A percentile compares a stretch with the other conserved stretches of the same genome.
phyloP scores from a whole-genome alignment of 1,140 invertebrate genomes.

The Calliopsis andreniformis region DNA sequence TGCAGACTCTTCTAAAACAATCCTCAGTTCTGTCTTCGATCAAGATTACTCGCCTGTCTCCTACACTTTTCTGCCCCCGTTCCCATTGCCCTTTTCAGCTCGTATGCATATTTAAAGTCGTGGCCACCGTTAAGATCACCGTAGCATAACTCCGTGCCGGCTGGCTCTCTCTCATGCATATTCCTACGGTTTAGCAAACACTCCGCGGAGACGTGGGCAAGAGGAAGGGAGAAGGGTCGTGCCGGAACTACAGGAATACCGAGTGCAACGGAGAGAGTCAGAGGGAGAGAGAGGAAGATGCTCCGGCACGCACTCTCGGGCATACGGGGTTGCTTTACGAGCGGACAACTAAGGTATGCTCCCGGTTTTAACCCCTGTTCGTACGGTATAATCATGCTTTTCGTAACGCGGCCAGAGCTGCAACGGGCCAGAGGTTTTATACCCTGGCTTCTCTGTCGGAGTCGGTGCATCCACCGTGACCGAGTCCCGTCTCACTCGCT shows the following conservation, averaged over 20 bases:
- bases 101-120: constrained; percentile 70
- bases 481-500: constrained; percentile 60
- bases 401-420: constrained; percentile 69
- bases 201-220: constrained; percentile 45
- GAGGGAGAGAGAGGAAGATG: constrained; percentile 62
- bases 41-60: neutral
- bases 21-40: no score
- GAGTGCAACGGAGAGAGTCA: constrained; percentile 42
- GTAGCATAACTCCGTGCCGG: constrained; percentile 71
- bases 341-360: constrained; percentile 81
- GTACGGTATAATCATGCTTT: constrained; percentile 59
- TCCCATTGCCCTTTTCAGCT: constrained; percentile 40
- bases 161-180: constrained; percentile 77
- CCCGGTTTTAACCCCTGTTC: constrained; percentile 64
- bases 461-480: constrained; percentile 70
- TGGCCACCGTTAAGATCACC: constrained; percentile 75
- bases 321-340: constrained; percentile 81
- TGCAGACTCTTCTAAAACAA: no score
- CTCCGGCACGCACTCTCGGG: constrained; percentile 75
- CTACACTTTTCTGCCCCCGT: neutral
- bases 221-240: constrained; percentile 55
- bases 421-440: constrained; percentile 78
- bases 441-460: constrained; percentile 66
- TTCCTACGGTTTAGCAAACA: constrained; percentile 73
- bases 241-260: constrained; percentile 24